Evolutionary conservation across 2,113 vertebrate genomes (phyloP).

Genomic region (Aleadryas rufinucha): DNA sequence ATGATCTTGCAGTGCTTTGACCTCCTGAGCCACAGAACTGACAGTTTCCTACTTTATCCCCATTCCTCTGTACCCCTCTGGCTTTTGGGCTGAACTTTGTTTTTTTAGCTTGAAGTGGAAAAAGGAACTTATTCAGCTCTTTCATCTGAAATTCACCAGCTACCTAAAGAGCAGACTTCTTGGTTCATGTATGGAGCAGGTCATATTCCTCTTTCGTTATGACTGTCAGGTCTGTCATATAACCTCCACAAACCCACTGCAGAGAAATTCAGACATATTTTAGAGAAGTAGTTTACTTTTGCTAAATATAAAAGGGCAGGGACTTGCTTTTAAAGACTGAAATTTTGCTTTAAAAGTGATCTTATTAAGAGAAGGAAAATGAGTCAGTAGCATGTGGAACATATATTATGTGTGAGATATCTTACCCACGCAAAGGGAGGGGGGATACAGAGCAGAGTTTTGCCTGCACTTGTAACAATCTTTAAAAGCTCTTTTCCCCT

Average conservation of each 20-base stretch:
- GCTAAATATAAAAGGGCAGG: not conserved
- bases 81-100: not conserved
- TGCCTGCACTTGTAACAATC: not conserved
- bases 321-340: not conserved
- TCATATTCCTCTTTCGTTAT: slow-evolving; percentile 60
- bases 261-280: slow-evolving; percentile 47
- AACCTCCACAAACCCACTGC: slow-evolving; percentile 16
- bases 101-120: slow-evolving; percentile 32
- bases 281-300: slow-evolving; percentile 35
- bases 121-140: slow-evolving; percentile 31
- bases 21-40: not conserved
- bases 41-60: not conserved
- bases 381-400: slow-evolving; percentile 33
- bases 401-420: not conserved
- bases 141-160: slow-evolving; percentile 36
- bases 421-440: not conserved
- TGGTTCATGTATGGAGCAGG: slow-evolving; percentile 21
- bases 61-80: not conserved
- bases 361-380: slow-evolving; percentile 41
- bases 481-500: not conserved
- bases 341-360: slow-evolving; percentile 23
- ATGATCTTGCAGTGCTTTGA: not conserved
- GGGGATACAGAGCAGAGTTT: not conserved
- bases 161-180: slow-evolving; percentile 34
- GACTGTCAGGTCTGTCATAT: slow-evolving; percentile 17